Percentiles rank a stretch among this genome's conserved stretches.
Conservation (phyloP, 2,888 invertebrate genomes). For the Schizaphis graminum region DNA sequence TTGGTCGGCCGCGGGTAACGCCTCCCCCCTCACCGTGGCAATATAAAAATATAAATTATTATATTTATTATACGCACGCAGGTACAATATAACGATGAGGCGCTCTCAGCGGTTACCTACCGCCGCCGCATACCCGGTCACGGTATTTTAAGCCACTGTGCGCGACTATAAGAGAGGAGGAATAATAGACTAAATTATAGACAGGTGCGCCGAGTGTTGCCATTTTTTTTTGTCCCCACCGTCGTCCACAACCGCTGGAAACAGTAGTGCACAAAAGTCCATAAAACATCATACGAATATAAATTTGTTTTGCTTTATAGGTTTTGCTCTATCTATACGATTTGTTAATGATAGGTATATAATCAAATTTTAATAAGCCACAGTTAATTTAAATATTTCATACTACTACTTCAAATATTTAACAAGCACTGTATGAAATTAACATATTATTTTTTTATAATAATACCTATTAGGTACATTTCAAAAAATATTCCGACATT, state of each 20-base stretch:
- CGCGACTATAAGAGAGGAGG: background rate
- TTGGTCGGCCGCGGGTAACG: slow-evolving; percentile 59
- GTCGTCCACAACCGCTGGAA: background rate
- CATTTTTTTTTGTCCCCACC: slow-evolving; percentile 47
- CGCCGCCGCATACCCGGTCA: slow-evolving; percentile 30
- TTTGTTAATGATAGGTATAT: background rate
- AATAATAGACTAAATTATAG: slow-evolving; percentile 13
- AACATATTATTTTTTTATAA: background rate
- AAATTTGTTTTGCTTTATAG: background rate
- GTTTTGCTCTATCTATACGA: background rate
- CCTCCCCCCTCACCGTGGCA: slow-evolving; percentile 53
- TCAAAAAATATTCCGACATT: background rate
- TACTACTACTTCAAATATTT: background rate
- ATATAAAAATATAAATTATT: slow-evolving; percentile 44
- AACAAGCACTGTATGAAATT: background rate
- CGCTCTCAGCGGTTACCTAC: slow-evolving; percentile 9
- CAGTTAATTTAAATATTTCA: background rate
- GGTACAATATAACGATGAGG: slow-evolving; percentile 21
- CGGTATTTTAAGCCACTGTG: slow-evolving; percentile 4
- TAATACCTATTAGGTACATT: background rate
- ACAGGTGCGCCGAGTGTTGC: slow-evolving; percentile 23
- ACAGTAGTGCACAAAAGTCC: background rate
- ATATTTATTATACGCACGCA: slow-evolving; percentile 18
- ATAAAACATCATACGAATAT: background rate
- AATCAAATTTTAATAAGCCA: background rate